Base-by-base conservation (phyloP, 2,888 invertebrate species). In the Melinaea menophilus region DNA sequence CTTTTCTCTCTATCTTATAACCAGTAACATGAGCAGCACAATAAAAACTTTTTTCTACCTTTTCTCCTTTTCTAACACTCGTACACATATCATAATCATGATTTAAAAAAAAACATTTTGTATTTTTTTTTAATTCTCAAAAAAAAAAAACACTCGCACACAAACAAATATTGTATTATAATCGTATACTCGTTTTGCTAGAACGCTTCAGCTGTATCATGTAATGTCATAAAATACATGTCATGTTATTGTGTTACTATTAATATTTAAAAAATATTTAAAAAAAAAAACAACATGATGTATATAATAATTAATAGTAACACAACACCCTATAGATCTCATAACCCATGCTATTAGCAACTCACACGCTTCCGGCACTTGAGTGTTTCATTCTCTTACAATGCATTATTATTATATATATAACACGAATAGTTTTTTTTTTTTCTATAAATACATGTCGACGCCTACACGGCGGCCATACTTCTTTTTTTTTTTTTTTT, bases 331-430 rank as follows among this genome's bases (percentile, higher is more conserved):
- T 58, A 61, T 61, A 47, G 35, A 62, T 64, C 67, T 66, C 59
- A 62, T 76, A 75, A 73, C 59, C 74, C 75, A 76, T 70, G 76
- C 76, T 78, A 75, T 78, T 76, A 79, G 79, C 72, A 37, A 58
- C 64, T 75, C 78, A 78, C 78, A 72, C 63, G 81, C 80, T 80
- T 82, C 60, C 71, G 71, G 78, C 81, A 80, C 78, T 59, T 74
- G 48, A 74, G 64, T 72, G 61, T 73, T 63, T 69, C 69, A 71
- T 71, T 70, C 65, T 68, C 68, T 65, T 66, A 67, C 69, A 74
- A 41, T 71, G 67, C 71, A 69, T 71, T 63, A 69, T 22, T 62
- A 60, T 46, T 4, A 46, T 46, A 5, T 46, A 66, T 69, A 64
- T 67, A 63, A 65, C 71, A 71, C 65, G 71, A 56, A 70, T 68